Base-by-base conservation (phyloP, 2,797 vertebrate genomes). In the Lepilemur ruficaudatus region DNA sequence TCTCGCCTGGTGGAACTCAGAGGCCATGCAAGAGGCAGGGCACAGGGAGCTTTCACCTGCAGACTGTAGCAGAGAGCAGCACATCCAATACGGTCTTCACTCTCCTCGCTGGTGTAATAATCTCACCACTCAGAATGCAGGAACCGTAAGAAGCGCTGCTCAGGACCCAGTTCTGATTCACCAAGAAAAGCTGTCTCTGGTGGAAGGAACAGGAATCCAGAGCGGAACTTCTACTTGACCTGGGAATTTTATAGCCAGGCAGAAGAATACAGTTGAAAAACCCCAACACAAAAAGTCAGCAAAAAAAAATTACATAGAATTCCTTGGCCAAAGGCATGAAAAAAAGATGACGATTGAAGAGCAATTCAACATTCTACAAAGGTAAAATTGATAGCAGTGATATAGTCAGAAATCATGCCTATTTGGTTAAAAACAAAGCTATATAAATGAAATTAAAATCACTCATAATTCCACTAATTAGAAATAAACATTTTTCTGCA, bases 401-500 rank as follows among this genome's bases (percentile, higher is more conserved):
- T 28, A 43, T 1, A 20, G 38, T 65, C 69, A 30, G 11, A 50
- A 93, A 75, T n/a, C 48, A 63, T 14, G 13, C 18, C 61, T 28
- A 2, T 65, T 32, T 61, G 55, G 15, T 52, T 61, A 55, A 48
- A 57, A 28, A 22, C 0, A 84, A 91, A 79, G 43, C 78, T 79
- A 30, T 30, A 63, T 92, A 57, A 91, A 35, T 70, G 32, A 93
- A 86, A 91, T 96, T 80, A 89, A 96, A 90, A 83, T 30, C 50
- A 95, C 22, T 91, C 38, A 63, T n/a, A 81, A 89, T 67, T 94
- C 23, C 38, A 70, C 8, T 75, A 75, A 52, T 25, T 23, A 91
- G 70, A 95, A 94, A 86, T 30, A 28, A 25, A 43, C 0, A 14
- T 41, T 73, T 76, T 72, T 88, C 91, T 80, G 6, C 30, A 75